Conservation (phyloP, 2,888 invertebrate genomes). For the Leptinotarsa rubiginosa region DNA sequence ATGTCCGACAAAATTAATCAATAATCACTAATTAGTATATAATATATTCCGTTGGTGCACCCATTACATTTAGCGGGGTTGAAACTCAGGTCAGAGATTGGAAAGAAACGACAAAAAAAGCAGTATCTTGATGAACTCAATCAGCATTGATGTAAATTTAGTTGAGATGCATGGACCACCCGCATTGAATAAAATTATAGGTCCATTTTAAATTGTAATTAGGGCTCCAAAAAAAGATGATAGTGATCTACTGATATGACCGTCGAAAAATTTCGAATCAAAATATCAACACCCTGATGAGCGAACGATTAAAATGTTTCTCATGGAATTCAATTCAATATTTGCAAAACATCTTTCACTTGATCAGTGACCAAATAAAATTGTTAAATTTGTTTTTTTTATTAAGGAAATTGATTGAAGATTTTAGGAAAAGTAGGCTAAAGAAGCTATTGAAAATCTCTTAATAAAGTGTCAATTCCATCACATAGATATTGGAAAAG, state of each 20-base stretch:
- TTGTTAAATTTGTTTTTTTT: no score
- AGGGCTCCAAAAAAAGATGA: slow-evolving; percentile 33
- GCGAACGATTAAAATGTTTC: no score
- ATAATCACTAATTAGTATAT: slow-evolving; percentile 8
- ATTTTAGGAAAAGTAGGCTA: no score
- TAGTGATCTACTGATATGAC: slow-evolving; percentile 36
- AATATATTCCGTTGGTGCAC: not conserved
- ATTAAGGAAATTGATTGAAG: no score
- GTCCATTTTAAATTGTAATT: slow-evolving; percentile 47
- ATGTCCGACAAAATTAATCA: slow-evolving; percentile 10
- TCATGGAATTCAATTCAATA: no score
- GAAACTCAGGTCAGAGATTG: slow-evolving; percentile 6
- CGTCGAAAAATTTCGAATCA: slow-evolving; percentile 12
- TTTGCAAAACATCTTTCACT: no score
- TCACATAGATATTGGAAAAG: no score
- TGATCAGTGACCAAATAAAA: no score
- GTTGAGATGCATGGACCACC: slow-evolving; percentile 34
- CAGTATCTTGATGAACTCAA: slow-evolving; percentile 20
- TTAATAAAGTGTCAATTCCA: no score
- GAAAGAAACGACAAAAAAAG: slow-evolving; percentile 1
- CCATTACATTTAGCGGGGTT: not conserved
- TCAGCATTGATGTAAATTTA: slow-evolving; percentile 24
- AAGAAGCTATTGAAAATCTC: no score
- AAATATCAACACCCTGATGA: slow-evolving; percentile 18
- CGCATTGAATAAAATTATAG: slow-evolving; percentile 26